phyloP scores from a whole-genome alignment of 2,113 vertebrate genomes.

The Anhinga rufa region DNA sequence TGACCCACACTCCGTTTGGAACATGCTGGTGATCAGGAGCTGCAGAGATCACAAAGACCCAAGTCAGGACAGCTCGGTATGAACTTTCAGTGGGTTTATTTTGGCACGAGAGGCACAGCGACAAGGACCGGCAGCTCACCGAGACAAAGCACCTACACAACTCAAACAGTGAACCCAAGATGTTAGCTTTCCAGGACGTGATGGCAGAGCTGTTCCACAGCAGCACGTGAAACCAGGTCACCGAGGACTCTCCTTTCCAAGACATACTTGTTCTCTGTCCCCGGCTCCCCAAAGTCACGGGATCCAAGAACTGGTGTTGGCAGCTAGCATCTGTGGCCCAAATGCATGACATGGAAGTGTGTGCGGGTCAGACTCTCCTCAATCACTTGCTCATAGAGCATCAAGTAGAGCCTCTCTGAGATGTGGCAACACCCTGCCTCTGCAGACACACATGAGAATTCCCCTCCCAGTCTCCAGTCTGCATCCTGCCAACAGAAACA shows the following conservation, averaged over 20 bases:
- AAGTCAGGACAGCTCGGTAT: background rate
- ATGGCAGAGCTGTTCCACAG: background rate
- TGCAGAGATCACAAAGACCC: conserved; percentile 52
- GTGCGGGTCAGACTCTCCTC: background rate
- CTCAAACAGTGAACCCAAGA: background rate
- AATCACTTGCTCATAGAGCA: rapidly evolving
- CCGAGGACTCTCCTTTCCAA: background rate
- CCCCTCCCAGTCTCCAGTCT: background rate
- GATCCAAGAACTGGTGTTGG: background rate
- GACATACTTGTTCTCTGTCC: background rate
- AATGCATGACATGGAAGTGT: rapidly evolving
- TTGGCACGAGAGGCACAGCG: background rate
- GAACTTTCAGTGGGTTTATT: background rate
- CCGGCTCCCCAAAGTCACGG: background rate
- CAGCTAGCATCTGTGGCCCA: background rate
- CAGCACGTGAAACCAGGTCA: background rate
- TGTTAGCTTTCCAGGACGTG: background rate
- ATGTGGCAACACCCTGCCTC: background rate
- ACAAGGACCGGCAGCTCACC: background rate
- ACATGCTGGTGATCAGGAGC: conserved; percentile 84
- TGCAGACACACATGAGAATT: background rate
- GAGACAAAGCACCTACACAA: background rate
- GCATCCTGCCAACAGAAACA: background rate
- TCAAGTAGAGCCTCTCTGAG: background rate
- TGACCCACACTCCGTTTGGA: conserved; percentile 89